Evolutionary conservation across 1,140 invertebrate species (phyloP).

Genomic region (Popillia japonica): DNA sequence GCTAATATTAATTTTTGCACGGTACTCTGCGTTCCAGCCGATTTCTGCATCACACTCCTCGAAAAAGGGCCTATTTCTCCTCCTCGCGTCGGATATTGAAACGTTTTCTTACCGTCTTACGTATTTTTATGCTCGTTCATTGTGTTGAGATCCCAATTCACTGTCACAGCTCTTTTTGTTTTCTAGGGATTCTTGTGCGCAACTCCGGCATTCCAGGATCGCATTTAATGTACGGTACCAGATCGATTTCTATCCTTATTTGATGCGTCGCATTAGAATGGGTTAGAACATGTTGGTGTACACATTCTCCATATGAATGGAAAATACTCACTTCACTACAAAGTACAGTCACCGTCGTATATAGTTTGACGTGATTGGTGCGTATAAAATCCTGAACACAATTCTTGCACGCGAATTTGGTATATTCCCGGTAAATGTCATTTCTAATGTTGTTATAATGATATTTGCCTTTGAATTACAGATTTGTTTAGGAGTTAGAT

Average conservation of each 20-base stretch:
- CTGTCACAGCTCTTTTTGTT: slow-evolving; percentile 38
- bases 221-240: slow-evolving; percentile 14
- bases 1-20: slow-evolving; percentile 32
- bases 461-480: too few relatives aligned
- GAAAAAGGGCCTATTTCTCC: background rate
- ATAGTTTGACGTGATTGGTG: slow-evolving; percentile 16
- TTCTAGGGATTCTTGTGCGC: slow-evolving; percentile 23
- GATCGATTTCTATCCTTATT: slow-evolving; percentile 30
- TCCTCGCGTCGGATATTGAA: background rate
- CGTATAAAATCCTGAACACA: background rate
- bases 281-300: slow-evolving; percentile 7
- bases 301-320: slow-evolving; percentile 19
- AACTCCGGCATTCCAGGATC: slow-evolving; percentile 26
- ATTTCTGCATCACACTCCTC: slow-evolving; percentile 34
- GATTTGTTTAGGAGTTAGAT: too few relatives aligned
- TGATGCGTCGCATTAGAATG: slow-evolving; percentile 8
- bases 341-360: slow-evolving; percentile 36
- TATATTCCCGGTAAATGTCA: slow-evolving; percentile 15
- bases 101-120: slow-evolving; percentile 13
- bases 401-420: slow-evolving; percentile 2
- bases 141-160: slow-evolving; percentile 32
- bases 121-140: slow-evolving; percentile 35
- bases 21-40: slow-evolving; percentile 8
- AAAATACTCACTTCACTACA: slow-evolving; percentile 39
- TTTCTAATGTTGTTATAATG: background rate